phyloP scores from a whole-genome alignment of 2,797 vertebrate genomes.

The Choloepus didactylus region DNA sequence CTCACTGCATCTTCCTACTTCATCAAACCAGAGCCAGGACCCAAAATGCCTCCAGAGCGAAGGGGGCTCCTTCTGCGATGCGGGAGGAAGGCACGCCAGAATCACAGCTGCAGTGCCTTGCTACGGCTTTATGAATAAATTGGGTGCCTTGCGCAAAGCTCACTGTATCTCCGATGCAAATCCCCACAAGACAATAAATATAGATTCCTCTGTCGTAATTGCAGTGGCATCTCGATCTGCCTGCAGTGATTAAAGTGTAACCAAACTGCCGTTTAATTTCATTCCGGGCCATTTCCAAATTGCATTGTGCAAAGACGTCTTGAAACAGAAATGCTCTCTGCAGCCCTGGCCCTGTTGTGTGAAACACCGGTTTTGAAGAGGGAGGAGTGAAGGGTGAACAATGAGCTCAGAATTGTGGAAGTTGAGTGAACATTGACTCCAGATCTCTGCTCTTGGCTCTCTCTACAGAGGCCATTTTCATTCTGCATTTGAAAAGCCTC shows the following conservation, averaged over 20 bases:
- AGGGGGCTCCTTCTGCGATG: background rate
- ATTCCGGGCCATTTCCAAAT: conserved; percentile 84
- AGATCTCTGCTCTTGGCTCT: background rate
- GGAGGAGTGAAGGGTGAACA: conserved; percentile 1
- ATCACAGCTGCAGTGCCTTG: background rate
- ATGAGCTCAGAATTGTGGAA: background rate
- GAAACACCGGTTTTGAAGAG: conserved; percentile 50
- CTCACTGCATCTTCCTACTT: rapidly evolving
- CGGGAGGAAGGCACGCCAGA: background rate
- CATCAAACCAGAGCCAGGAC: background rate
- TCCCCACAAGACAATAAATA: conserved; percentile 79
- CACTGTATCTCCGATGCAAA: conserved; percentile 66
- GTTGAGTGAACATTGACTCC: too few relatives aligned
- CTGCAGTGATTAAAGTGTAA: conserved; percentile 76
- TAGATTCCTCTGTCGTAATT: conserved; percentile 81
- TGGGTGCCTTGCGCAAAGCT: conserved; percentile 66
- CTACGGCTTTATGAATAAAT: conserved; percentile 7
- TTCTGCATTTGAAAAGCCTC: background rate
- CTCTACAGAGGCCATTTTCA: background rate
- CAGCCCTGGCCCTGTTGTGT: conserved; percentile 55
- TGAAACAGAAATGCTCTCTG: conserved; percentile 73
- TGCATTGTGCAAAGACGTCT: conserved; percentile 80
- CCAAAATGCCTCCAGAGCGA: background rate
- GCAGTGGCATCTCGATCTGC: conserved; percentile 80
- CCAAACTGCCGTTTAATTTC: conserved; percentile 83